Conservation (phyloP, 2,113 vertebrate species). For the Daubentonia madagascariensis region DNA sequence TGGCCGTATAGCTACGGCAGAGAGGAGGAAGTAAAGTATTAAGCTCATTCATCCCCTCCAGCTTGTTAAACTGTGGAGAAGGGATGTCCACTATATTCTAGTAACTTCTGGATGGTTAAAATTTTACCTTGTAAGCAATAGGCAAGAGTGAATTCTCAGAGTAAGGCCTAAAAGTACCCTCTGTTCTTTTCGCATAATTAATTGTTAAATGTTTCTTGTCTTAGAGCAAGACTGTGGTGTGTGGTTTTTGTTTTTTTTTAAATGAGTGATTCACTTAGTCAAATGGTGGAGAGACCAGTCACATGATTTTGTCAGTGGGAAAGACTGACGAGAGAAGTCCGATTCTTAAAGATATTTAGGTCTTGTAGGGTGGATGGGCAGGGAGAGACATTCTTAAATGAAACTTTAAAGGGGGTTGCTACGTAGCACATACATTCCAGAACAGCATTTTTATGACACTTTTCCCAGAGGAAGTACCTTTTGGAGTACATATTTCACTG, state of each 20-base stretch:
- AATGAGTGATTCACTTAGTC: neutral
- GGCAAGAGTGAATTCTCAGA: neutral
- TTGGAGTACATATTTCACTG: neutral
- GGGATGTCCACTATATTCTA: neutral
- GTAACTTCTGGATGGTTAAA: constrained; percentile 5
- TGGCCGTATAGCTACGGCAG: neutral
- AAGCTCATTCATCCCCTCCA: neutral
- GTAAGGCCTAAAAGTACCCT: neutral
- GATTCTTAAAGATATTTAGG: constrained; percentile 11
- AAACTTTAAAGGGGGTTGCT: constrained; percentile 42
- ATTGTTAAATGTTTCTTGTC: neutral
- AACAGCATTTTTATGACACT: constrained; percentile 31
- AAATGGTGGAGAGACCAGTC: neutral
- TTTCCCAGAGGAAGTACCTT: neutral
- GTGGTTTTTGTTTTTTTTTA: neutral
- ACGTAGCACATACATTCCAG: constrained; percentile 31
- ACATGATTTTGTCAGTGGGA: constrained; percentile 35
- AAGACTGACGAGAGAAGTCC: neutral
- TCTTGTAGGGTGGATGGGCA: neutral
- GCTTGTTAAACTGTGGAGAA: neutral
- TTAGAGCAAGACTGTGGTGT: neutral
- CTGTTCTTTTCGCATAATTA: neutral
- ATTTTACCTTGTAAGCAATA: neutral
- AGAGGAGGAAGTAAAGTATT: neutral
- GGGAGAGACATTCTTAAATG: neutral